These are phyloP conservation scores for Bufotes viridis DNA, from an alignment of 2,797 vertebrate species.

Conservation along the genomic window DNA sequence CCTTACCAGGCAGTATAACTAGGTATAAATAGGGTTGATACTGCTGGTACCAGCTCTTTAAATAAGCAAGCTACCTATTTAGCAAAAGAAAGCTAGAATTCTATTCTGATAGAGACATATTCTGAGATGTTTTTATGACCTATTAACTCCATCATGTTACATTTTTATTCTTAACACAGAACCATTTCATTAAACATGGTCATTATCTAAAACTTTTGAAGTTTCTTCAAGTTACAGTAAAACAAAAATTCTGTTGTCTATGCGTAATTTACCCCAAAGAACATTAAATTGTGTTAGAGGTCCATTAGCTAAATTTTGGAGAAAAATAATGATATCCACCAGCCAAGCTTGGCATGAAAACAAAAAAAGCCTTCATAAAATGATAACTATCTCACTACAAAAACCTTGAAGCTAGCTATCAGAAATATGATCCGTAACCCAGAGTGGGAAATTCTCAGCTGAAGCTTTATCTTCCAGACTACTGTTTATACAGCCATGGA, in stretches of 20 bases:
- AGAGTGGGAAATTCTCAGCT: conserved; percentile 46
- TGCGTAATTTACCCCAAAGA: conserved; percentile 70
- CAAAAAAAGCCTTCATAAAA: conserved; percentile 61
- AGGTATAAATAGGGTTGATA: too few species aligned
- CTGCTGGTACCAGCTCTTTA: not conserved
- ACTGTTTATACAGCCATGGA: conserved; percentile 60
- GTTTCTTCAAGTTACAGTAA: conserved; percentile 65
- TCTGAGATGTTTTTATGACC: conserved; percentile 11
- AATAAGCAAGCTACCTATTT: not conserved
- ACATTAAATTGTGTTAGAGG: conserved; percentile 70
- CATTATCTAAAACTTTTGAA: conserved; percentile 60
- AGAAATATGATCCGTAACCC: conserved; percentile 60
- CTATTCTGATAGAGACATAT: not conserved
- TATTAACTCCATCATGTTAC: conserved; percentile 36
- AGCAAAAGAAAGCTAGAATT: not conserved
- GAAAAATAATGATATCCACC: conserved; percentile 52
- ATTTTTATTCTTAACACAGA: conserved; percentile 20
- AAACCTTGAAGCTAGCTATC: conserved; percentile 63
- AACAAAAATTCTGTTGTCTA: conserved; percentile 68
- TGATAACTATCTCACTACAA: conserved; percentile 63
- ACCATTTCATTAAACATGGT: conserved; percentile 40
- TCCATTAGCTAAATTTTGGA: conserved; percentile 70
- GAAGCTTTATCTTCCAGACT: conserved; percentile 62
- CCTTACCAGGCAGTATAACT: too few species aligned
- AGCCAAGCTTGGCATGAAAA: conserved; percentile 41